Conservation (phyloP, 2,797 vertebrate genomes). For the Neoniphon sammara region DNA sequence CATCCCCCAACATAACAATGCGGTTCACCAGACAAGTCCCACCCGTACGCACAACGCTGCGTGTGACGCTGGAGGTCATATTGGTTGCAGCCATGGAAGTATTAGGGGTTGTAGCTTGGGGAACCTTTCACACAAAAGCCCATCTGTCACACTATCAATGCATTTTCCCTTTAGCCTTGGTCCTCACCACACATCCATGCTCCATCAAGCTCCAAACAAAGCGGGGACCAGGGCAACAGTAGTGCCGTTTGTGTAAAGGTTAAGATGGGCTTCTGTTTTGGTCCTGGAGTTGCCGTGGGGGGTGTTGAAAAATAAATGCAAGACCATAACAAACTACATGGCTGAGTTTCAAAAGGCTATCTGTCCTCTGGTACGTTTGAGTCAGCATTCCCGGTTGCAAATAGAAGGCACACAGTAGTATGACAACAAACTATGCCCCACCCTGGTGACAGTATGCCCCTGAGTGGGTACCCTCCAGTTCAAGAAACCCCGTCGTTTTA, state of each 20-base stretch:
- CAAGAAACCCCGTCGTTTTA: conserved; percentile 64
- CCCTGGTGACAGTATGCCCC: conserved; percentile 64
- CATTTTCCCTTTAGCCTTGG: conserved; percentile 44
- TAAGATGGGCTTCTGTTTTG: conserved; percentile 1
- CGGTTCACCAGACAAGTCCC: conserved; percentile 80
- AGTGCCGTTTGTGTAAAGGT: background rate
- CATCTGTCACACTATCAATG: conserved; percentile 76
- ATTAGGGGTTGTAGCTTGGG: conserved; percentile 1
- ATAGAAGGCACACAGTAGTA: conserved; percentile 24
- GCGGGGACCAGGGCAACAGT: background rate
- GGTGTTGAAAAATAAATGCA: background rate
- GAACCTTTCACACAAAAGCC: conserved; percentile 71
- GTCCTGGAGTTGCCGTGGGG: background rate
- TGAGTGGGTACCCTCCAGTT: conserved; percentile 42
- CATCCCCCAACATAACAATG: conserved; percentile 84
- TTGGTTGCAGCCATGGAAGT: conserved; percentile 11
- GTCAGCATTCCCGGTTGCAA: conserved; percentile 20
- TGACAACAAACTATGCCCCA: conserved; percentile 57
- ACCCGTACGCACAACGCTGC: conserved; percentile 76
- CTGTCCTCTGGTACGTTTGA: conserved; percentile 26
- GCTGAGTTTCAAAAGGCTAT: conserved; percentile 8
- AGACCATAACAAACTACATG: background rate
- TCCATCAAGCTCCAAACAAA: conserved; percentile 60
- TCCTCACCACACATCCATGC: background rate
- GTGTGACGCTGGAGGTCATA: conserved; percentile 79